Base-by-base conservation (phyloP, 2,113 vertebrate genomes). In the Hiodon tergisus region DNA sequence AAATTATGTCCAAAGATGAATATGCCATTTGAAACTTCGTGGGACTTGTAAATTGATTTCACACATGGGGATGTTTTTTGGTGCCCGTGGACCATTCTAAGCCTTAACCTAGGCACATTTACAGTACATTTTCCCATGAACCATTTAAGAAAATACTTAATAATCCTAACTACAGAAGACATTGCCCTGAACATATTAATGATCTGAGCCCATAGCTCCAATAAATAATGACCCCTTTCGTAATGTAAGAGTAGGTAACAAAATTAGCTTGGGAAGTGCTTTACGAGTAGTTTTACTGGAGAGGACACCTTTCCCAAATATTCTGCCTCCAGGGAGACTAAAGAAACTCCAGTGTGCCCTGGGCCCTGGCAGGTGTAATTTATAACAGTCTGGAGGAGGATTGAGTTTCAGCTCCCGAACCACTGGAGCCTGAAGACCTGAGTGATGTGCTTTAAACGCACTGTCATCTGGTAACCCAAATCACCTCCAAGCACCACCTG, bases 1-100 rank as follows among this genome's bases (percentile, higher is more conserved):
- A 85, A 88, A 81, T 31, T 0, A 31, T 31, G 86, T 84, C 76
- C 86, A 87, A 81, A 87, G 87, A 90, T 84, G 87, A 87, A 84
- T 87, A 87, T 88, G 88, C 81, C 88, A 86, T 85, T 84, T 87
- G 87, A 84, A 79, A 74, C 83, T 79, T 74, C 67, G 57, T 68
- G 73, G 83, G 74, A 72, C 81, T 9, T 61, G 5, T 0, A n/a
- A 69, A 47, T 65, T 6, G 60, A 61, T 77, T 78, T 78, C 76
- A 60, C 66, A 63, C 71, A 55, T 68, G n/a, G 48, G 48, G 54
- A 50, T 67, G 14, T 63, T 6, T 66, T n/a, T 62, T n/a, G 5
- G 63, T 66, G 5, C 47, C 54, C 9, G 16, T 53, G 62, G 67
- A 77, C 17, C 6, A 6, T 46, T 5, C 46, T 13, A n/a, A 5